Percentiles rank a stretch among this genome's conserved stretches.
These are phyloP conservation scores for Andrena flavipes DNA, from an alignment of 2,888 invertebrate species.

Conservation along the genomic window DNA sequence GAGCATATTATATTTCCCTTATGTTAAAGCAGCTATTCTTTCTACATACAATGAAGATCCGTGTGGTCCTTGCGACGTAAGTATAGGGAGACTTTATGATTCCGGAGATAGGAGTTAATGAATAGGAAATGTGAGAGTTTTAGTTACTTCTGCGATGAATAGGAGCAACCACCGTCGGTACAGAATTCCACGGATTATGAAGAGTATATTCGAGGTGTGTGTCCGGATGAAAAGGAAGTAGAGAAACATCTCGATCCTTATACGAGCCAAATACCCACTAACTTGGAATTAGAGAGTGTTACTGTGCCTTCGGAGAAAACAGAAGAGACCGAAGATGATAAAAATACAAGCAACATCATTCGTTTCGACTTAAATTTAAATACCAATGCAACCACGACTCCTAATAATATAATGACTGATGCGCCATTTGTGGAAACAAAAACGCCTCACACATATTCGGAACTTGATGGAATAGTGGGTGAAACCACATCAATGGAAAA, in stretches of 20 bases:
- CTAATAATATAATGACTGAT: neutral
- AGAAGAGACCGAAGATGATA: conserved; percentile 7
- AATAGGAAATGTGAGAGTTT: neutral
- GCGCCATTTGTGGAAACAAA: neutral
- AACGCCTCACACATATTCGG: neutral
- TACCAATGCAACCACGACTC: neutral
- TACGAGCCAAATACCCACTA: neutral
- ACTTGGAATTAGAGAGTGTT: neutral
- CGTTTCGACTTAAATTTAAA: neutral
- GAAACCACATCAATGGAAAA: neutral
- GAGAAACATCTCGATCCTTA: neutral
- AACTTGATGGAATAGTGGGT: neutral
- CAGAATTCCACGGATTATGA: conserved; percentile 11
- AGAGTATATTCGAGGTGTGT: conserved; percentile 9
- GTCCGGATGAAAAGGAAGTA: neutral
- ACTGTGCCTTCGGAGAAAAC: neutral
- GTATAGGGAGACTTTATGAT: neutral
- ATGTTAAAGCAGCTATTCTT: conserved; percentile 83
- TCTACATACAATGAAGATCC: conserved; percentile 82
- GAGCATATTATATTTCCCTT: conserved; percentile 82
- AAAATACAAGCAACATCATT: neutral
- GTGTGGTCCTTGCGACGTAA: conserved; percentile 80
- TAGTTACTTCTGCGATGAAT: neutral
- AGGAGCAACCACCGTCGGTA: conserved; percentile 5
- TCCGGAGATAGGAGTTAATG: neutral